phyloP scores from a whole-genome alignment of 2,888 invertebrate genomes.

The Agonopterix heracliana region DNA sequence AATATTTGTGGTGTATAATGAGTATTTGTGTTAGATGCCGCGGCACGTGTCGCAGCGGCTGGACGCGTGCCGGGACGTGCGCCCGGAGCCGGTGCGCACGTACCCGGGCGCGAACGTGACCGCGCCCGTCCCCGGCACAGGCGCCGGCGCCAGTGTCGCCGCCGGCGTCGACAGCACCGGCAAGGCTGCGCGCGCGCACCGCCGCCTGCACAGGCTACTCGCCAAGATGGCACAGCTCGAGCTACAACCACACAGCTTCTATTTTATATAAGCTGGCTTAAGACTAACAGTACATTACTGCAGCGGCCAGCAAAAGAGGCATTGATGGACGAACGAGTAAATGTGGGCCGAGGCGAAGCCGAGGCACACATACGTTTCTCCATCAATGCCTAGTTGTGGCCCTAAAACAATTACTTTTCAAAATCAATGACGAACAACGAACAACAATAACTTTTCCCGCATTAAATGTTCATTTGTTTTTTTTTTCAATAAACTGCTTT shows the following conservation, averaged over 20 bases:
- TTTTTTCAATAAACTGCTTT: too few species aligned
- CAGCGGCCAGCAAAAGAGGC: too few species aligned
- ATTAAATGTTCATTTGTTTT: too few species aligned
- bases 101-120: slow-evolving; percentile 48
- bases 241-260: slow-evolving; percentile 62
- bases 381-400: too few species aligned
- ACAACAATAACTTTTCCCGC: too few species aligned
- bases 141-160: slow-evolving; percentile 60
- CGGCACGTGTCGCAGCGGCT: slow-evolving; percentile 91
- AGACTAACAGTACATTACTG: too few species aligned
- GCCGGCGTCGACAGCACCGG: slow-evolving; percentile 58
- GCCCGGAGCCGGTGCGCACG: slow-evolving; percentile 50
- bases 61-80: slow-evolving; percentile 91
- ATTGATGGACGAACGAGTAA: too few species aligned
- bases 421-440: too few species aligned
- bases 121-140: slow-evolving; percentile 82
- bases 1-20: too few species aligned
- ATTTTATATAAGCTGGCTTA: slow-evolving; percentile 43
- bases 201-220: slow-evolving; percentile 94
- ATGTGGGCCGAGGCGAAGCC: too few species aligned
- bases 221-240: slow-evolving; percentile 99
- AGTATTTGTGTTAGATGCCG: slow-evolving; percentile 80
- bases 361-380: too few species aligned
- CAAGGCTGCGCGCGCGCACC: slow-evolving; percentile 80
- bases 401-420: too few species aligned